Evolutionary conservation across 2,888 invertebrate genomes (phyloP), one percentile per base, ranked within the genome.

Genomic region (Ectobius pallidus): DNA sequence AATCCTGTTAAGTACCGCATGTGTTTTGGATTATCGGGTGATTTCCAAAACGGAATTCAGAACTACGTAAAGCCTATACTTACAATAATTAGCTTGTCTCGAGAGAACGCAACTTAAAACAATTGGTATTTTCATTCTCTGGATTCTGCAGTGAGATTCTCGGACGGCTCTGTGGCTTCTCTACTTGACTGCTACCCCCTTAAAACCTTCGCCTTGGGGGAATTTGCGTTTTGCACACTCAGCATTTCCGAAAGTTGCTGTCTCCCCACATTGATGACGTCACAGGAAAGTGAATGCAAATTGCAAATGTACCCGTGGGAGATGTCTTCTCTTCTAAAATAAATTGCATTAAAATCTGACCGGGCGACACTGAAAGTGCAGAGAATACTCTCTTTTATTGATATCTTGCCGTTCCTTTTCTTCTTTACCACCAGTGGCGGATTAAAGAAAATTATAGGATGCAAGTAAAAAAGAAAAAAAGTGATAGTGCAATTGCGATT

Each of bases 191-290:
- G 25, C 18, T 58, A 30, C 27, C 11, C 62, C 32, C 65, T 20
- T 27, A 65, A 65, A 62, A 44, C 44, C 65, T 22, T 34, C 44
- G 49, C 52, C 63, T 25, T 32, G 39, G 42, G 70, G 63, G 73
- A 63, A 63, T 73, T 73, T 70, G 73, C 73, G 69, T 73, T 73
- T 63, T 70, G 73, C 73, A 49, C 32, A 73, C 65, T 69, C 70
- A 70, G 69, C 73, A 62, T 42, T 46, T 63, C 69, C 58, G 42
- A 55, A 63, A 63, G 73, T 49, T 62, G 61, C 58, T 42, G 49
- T 34, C 65, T 52, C 49, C 42, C 65, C 61, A 49, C 73, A 49
- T 30, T 70, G 70, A 62, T 65, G 70, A 34, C 70, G 30, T 49
- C 55, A 49, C 70, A 42, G 39, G n/a, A 62, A 73, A 73, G 63